These are phyloP conservation scores for Rostratula benghalensis DNA, from an alignment of 2,113 vertebrate species.

Conservation along the genomic window DNA sequence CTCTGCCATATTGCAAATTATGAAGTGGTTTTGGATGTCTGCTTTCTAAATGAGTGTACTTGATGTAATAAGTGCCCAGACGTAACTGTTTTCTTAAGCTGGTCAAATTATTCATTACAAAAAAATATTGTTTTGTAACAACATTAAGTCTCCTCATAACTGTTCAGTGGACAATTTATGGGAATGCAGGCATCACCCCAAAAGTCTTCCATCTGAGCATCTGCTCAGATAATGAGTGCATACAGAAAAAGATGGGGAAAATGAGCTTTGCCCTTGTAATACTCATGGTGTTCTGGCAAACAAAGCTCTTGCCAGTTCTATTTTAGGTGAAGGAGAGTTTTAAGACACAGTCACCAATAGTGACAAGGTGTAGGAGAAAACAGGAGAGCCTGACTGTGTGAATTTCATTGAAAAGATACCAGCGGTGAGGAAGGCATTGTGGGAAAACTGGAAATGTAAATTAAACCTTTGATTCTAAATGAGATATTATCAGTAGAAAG, in stretches of 20 bases:
- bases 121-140: background rate
- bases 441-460: background rate
- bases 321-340: background rate
- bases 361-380: background rate
- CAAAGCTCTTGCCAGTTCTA: background rate
- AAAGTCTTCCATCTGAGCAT: background rate
- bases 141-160: background rate
- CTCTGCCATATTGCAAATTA: conserved; percentile 24
- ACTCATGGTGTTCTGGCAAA: background rate
- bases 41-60: conserved; percentile 5
- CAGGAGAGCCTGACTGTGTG: background rate
- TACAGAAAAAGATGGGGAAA: background rate
- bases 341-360: background rate
- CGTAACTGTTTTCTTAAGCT: background rate
- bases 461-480: background rate
- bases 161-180: background rate
- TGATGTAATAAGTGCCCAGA: background rate
- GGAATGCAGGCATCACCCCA: background rate
- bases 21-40: conserved; percentile 35
- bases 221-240: background rate
- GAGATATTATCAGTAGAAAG: background rate
- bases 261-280: background rate
- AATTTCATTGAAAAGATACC: background rate
- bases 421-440: background rate
- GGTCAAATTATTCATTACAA: conserved; percentile 4